Percentiles rank a stretch among this genome's conserved stretches.
Conservation (phyloP, 2,113 vertebrate species). For the Ivindomyrus marchei region DNA sequence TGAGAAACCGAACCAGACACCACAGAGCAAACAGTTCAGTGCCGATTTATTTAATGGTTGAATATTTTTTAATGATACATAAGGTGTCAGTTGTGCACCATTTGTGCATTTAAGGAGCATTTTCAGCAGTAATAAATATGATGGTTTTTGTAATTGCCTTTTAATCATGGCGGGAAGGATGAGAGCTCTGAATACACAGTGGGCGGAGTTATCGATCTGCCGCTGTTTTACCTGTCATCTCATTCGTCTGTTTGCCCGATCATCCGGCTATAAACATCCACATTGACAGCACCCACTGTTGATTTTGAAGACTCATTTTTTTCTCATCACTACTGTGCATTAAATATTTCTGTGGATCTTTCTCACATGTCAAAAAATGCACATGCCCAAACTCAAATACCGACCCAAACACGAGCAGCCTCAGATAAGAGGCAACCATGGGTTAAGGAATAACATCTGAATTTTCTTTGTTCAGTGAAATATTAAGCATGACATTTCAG, state of each 20-base stretch:
- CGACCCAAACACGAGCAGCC: not conserved
- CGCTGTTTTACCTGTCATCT: not conserved
- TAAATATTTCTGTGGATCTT: not conserved
- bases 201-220: not conserved
- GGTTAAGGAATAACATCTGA: not conserved
- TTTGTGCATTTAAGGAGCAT: not conserved
- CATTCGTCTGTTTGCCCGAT: not conserved
- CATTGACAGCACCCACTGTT: not conserved
- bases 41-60: not conserved
- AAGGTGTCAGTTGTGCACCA: not conserved
- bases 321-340: not conserved
- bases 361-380: not conserved
- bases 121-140: not conserved
- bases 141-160: not conserved
- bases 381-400: not conserved
- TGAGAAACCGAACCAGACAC: not conserved
- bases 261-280: not conserved
- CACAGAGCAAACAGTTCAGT: not conserved
- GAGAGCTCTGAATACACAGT: not conserved
- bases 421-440: not conserved
- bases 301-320: not conserved
- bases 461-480: not conserved
- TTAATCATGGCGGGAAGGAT: not conserved
- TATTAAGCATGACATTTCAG: not conserved
- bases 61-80: not conserved